These are phyloP conservation scores for Phaethon lepturus DNA, from an alignment of 2,113 vertebrate species.

Conservation along the genomic window DNA sequence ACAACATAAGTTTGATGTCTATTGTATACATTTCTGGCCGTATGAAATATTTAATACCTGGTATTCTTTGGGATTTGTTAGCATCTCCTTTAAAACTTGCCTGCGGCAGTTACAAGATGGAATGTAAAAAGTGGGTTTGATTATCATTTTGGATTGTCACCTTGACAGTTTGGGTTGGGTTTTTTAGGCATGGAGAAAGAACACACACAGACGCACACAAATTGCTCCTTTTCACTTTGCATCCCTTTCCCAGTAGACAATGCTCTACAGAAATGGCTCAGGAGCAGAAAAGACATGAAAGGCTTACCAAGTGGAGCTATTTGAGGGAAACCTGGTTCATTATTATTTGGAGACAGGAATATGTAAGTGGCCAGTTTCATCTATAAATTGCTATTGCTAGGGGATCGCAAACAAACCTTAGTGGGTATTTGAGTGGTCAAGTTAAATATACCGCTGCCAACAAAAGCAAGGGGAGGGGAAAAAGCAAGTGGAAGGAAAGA, in stretches of 20 bases:
- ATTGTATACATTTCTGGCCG: slow-evolving; percentile 74
- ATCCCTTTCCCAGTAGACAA: slow-evolving; percentile 70
- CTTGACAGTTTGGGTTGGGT: slow-evolving; percentile 81
- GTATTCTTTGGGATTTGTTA: slow-evolving; percentile 85
- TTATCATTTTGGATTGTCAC: slow-evolving; percentile 87
- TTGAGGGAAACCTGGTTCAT: slow-evolving; percentile 38
- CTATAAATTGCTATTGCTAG: slow-evolving; percentile 1
- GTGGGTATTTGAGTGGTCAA: not conserved
- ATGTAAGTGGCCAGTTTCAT: slow-evolving; percentile 23
- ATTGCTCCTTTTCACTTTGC: slow-evolving; percentile 64
- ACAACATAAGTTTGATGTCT: slow-evolving; percentile 69
- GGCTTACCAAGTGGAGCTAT: slow-evolving; percentile 63
- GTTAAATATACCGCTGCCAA: not conserved
- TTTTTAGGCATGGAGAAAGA: slow-evolving; percentile 75
- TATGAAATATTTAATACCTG: slow-evolving; percentile 85
- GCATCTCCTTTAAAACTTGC: slow-evolving; percentile 84
- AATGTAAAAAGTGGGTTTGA: slow-evolving; percentile 85
- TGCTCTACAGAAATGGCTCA: slow-evolving; percentile 69
- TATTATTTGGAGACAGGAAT: slow-evolving; percentile 44
- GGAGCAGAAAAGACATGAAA: slow-evolving; percentile 75
- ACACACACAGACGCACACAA: slow-evolving; percentile 55
- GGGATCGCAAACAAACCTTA: not conserved
- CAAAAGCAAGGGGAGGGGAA: not conserved
- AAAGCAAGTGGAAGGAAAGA: not conserved
- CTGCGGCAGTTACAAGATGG: slow-evolving; percentile 81